Percentiles rank a stretch among this genome's conserved stretches.
Conservation (phyloP, 1,140 invertebrate genomes). For the Rhagoletis pomonella region DNA sequence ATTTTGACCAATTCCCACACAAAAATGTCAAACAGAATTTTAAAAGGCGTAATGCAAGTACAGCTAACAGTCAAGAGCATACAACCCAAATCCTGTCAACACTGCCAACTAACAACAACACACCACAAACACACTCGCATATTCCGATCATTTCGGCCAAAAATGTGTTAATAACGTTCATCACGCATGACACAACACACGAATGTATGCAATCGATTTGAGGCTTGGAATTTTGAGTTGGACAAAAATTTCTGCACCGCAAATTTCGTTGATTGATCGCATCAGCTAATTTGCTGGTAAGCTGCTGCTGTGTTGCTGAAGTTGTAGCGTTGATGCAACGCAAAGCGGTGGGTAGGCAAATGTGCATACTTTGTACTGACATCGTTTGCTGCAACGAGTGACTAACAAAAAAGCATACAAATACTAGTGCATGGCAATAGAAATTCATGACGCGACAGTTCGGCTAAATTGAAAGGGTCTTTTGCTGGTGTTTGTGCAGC, state of each 20-base stretch:
- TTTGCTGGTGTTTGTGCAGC: slow-evolving; percentile 40
- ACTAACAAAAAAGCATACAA: neutral
- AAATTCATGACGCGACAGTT: neutral
- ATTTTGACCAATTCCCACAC: neutral
- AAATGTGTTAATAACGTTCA: slow-evolving; percentile 52
- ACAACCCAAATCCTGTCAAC: neutral
- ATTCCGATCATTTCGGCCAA: neutral
- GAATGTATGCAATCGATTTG: slow-evolving; percentile 37
- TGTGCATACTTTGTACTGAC: slow-evolving; percentile 2
- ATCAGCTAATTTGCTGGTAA: slow-evolving; percentile 49
- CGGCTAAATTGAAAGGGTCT: slow-evolving; percentile 28
- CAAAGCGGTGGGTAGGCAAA: neutral
- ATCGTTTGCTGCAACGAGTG: neutral
- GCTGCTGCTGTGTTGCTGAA: slow-evolving; percentile 21
- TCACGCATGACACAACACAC: neutral
- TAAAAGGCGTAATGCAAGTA: slow-evolving; percentile 9
- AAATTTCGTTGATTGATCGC: slow-evolving; percentile 52
- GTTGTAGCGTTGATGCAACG: too few relatives aligned
- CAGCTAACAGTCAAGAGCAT: neutral
- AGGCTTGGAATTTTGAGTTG: slow-evolving; percentile 46
- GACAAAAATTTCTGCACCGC: slow-evolving; percentile 26
- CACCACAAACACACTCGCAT: neutral
- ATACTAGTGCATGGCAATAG: neutral
- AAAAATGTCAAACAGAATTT: slow-evolving; percentile 50
- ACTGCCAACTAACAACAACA: neutral